Conservation (phyloP, 2,113 vertebrate genomes). For the Pardalotus punctatus region DNA sequence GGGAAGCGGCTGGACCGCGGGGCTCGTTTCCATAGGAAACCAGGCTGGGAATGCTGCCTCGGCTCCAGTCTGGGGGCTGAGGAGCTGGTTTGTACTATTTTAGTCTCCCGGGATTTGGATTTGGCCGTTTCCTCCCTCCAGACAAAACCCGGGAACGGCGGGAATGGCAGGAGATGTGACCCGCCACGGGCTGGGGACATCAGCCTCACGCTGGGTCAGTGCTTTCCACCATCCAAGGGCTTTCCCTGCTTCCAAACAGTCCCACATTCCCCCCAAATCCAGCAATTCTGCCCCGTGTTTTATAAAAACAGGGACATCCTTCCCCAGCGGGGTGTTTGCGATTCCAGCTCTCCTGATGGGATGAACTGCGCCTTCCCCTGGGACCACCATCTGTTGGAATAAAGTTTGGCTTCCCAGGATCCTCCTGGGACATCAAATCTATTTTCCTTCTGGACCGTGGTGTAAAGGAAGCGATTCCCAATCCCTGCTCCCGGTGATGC, state of each 20-base stretch:
- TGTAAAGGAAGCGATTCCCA: accelerated
- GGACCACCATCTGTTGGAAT: accelerated
- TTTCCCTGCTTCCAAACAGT: neutral
- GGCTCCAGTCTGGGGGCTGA: neutral
- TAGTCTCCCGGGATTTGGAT: neutral
- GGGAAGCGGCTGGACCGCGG: neutral
- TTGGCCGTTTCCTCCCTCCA: accelerated
- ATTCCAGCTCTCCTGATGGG: neutral
- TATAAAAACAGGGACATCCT: accelerated
- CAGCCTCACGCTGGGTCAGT: neutral
- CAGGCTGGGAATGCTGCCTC: neutral
- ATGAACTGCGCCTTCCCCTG: accelerated
- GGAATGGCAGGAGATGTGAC: no score
- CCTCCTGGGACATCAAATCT: neutral
- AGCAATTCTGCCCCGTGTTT: accelerated
- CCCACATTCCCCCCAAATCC: neutral
- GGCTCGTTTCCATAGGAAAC: conserved; percentile 57
- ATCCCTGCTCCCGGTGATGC: accelerated
- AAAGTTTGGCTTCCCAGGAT: neutral
- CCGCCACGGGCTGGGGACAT: neutral
- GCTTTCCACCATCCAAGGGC: accelerated
- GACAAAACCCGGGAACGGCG: neutral
- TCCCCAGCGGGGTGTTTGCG: accelerated
- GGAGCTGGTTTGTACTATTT: neutral
- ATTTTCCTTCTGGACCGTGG: accelerated